Evolutionary conservation across 2,888 invertebrate species (phyloP), one percentile per base, ranked within the genome.

Genomic region (Carcina quercana): DNA sequence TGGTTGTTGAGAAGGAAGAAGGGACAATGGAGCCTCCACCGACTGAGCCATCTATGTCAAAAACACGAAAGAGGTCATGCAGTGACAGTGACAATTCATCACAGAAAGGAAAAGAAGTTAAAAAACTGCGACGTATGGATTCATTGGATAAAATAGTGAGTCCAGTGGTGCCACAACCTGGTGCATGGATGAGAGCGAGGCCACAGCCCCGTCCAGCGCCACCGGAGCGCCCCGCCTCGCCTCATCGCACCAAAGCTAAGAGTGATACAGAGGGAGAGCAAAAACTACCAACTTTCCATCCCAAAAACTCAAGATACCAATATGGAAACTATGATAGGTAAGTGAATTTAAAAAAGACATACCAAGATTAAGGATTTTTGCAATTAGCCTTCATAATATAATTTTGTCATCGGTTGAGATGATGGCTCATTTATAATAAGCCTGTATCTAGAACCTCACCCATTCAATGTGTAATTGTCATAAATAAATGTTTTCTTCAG

Each of bases 271-370:
- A 78, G 50, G 75, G 62, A 38, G 75, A 82, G 33, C 73, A 80
- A 35, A 76, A 82, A 47, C 55, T 86, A 49, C 90, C 91, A 6
- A 87, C 85, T 37, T 94, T 94, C 72, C 89, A 92, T 50, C 85
- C 88, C 13, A 92, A 92, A 64, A 90, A 93, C 63, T 87, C 88
- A 36, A 88, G 89, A 61, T 97, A 95, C 80, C 93, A 95, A 59
- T 97, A 93, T 84, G 98, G 99, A 34, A 99, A 99, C 78, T 98
- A 97, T 75, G 94, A 95, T 69, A 91, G 95, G 79, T 89, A 57
- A 52, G 20, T 28, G 22, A 4, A 25, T 24, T 24, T 24, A 28
- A 13, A n/a, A 31, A 28, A 14, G 17, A 26, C 25, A 26, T n/a
- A n/a, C n/a, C n/a, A n/a, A n/a, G n/a, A n/a, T n/a, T n/a, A n/a